These are phyloP conservation scores for Sylvilagus floridanus DNA, from an alignment of 2,797 vertebrate genomes.

Conservation along the genomic window DNA sequence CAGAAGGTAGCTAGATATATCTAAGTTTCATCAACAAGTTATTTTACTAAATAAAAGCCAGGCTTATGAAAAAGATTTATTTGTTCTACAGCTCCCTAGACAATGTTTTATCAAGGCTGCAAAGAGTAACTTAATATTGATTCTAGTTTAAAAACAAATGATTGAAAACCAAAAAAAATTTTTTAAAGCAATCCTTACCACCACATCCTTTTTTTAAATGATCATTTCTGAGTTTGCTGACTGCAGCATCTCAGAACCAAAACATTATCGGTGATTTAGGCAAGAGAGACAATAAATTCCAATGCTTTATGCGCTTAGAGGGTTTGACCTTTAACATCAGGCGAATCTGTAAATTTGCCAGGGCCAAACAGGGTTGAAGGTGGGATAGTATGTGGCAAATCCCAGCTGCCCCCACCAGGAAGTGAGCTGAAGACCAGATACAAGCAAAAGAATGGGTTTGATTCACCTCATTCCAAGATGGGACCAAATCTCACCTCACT, in stretches of 20 bases:
- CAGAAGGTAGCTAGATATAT: neutral
- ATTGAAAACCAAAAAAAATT: neutral
- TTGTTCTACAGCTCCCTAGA: neutral
- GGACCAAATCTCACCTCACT: no score
- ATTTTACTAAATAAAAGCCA: slow-evolving; percentile 20
- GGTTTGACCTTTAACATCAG: neutral
- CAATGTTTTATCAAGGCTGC: neutral
- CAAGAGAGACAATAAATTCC: neutral
- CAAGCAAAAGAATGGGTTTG: no score
- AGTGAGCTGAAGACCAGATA: no score
- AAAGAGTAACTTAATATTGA: neutral
- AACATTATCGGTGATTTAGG: neutral
- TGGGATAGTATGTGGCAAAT: no score
- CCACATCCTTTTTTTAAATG: neutral
- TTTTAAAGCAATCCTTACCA: neutral
- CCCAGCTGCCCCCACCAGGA: no score
- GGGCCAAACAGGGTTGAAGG: neutral
- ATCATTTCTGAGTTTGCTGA: neutral
- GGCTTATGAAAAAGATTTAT: neutral
- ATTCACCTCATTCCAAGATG: no score
- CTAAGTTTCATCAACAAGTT: neutral
- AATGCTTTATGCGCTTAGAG: neutral
- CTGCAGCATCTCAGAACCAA: slow-evolving; percentile 30
- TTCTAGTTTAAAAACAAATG: slow-evolving; percentile 43
- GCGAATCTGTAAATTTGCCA: neutral